phyloP scores from a whole-genome alignment of 2,888 invertebrate species.

The Desoria tigrina region DNA sequence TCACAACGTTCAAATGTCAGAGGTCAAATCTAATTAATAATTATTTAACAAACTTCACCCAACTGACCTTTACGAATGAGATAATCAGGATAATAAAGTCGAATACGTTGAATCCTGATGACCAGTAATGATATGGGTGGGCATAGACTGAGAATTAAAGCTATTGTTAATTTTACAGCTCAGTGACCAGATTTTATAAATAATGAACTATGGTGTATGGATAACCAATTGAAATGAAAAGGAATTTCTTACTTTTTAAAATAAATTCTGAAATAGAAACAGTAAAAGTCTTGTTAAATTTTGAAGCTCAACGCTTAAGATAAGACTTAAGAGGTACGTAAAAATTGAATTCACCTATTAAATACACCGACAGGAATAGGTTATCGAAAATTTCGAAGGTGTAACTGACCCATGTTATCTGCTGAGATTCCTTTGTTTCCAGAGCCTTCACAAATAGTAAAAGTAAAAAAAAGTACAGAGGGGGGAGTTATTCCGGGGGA shows the following conservation, averaged over 20 bases:
- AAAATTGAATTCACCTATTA: conserved; percentile 14
- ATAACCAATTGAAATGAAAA: not conserved
- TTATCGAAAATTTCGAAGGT: conserved; percentile 37
- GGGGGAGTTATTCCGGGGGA: no score
- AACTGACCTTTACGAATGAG: conserved; percentile 42
- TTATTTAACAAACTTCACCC: not conserved
- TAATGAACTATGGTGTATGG: not conserved
- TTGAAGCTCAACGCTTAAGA: no score
- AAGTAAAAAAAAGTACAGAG: no score
- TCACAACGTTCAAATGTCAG: not conserved
- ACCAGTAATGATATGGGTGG: conserved; percentile 48
- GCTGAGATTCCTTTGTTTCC: conserved; percentile 34
- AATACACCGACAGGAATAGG: conserved; percentile 30
- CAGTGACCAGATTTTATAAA: no score
- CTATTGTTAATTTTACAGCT: no score
- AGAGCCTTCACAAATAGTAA: no score
- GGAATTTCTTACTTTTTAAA: conserved; percentile 23
- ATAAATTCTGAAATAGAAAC: conserved; percentile 24
- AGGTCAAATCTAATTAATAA: conserved; percentile 7
- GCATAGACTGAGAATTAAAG: conserved; percentile 45
- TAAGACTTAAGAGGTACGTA: no score
- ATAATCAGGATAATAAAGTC: conserved; percentile 47
- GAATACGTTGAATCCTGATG: conserved; percentile 49
- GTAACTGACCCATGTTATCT: conserved; percentile 3
- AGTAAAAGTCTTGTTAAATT: not conserved